These are phyloP conservation scores for Orchestes rusci DNA, from an alignment of 2,888 invertebrate species.

Conservation along the genomic window DNA sequence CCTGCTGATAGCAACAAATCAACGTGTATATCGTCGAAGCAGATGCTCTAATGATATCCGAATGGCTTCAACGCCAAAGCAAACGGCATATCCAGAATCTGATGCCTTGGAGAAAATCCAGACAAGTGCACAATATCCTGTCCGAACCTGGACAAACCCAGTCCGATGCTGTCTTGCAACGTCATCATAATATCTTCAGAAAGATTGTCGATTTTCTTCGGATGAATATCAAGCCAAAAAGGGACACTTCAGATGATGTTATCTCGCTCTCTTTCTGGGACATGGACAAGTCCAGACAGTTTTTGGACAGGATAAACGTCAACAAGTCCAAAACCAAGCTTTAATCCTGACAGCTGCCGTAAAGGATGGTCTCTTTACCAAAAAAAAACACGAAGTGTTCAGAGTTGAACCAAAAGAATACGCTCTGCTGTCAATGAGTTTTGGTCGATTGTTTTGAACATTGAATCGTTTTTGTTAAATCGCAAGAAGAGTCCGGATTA, in stretches of 20 bases:
- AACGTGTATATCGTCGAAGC: conserved; percentile 56
- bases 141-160: conserved; percentile 55
- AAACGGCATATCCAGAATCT: conserved; percentile 33
- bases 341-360: conserved; percentile 67
- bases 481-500: no score
- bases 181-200: conserved; percentile 48
- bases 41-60: conserved; percentile 54
- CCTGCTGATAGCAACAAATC: conserved; percentile 60
- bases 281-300: conserved; percentile 42
- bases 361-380: no score
- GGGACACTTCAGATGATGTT: conserved; percentile 54
- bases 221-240: conserved; percentile 64
- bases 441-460: no score
- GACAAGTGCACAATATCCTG: conserved; percentile 52
- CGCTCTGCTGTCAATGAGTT: no score
- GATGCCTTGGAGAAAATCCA: conserved; percentile 50
- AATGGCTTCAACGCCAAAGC: conserved; percentile 40
- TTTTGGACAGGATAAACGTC: conserved; percentile 42
- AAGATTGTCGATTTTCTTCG: conserved; percentile 52
- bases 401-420: no score
- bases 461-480: no score
- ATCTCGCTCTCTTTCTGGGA: no score
- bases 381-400: no score
- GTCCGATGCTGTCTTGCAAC: conserved; percentile 51
- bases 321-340: conserved; percentile 73